Conservation (phyloP, 2,797 vertebrate species). For the Characodon lateralis region DNA sequence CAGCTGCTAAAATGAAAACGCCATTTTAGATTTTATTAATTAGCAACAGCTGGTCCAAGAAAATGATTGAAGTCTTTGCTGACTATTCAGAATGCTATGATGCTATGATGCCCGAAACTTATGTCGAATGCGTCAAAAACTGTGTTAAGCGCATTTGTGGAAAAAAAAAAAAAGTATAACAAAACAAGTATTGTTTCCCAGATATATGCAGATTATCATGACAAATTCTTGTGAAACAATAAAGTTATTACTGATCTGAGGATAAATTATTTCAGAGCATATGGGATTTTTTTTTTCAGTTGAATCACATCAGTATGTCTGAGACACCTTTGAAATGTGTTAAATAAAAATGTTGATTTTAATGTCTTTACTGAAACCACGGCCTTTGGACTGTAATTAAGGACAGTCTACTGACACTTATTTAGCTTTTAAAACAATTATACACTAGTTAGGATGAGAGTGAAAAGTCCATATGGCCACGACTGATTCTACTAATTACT, state of each 20-base stretch:
- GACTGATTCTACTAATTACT: too few species aligned
- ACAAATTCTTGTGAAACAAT: background rate
- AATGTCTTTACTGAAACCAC: background rate
- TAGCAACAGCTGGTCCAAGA: background rate
- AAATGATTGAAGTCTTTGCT: background rate
- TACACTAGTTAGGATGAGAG: background rate
- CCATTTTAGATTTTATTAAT: background rate
- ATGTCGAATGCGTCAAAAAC: background rate
- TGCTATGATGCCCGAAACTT: fast-evolving
- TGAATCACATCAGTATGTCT: background rate
- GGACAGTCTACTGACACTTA: background rate
- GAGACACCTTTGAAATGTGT: background rate
- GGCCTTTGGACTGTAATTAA: background rate
- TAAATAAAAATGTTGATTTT: background rate
- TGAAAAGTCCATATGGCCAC: too few species aligned
- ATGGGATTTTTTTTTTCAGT: constrained; percentile 4
- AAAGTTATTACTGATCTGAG: background rate
- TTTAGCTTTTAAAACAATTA: background rate
- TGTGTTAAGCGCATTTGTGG: background rate
- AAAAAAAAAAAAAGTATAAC: background rate
- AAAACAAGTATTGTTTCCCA: background rate
- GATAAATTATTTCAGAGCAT: background rate
- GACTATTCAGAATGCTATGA: background rate
- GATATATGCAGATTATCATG: background rate
- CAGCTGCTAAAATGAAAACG: background rate